Evolutionary conservation across 1,140 invertebrate species (phyloP), one percentile per base, ranked within the genome.

Genomic region (Zelostemma sp.): DNA sequence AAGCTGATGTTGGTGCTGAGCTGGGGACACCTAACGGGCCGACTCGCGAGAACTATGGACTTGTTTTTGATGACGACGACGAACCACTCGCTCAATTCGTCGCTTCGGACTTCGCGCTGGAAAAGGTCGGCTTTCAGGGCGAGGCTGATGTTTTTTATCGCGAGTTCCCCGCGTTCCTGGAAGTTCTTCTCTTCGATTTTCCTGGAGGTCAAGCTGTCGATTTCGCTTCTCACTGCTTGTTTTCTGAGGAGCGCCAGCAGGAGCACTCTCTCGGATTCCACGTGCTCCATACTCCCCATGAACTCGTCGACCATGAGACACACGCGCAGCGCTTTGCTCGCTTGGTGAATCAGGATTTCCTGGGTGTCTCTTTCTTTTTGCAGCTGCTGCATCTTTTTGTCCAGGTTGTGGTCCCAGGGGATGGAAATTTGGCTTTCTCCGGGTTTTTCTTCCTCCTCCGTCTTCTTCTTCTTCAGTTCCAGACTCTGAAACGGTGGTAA

Each of bases 271-370:
- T 73, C 70, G 0, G 65, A 73, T 21, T 68, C 70, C 0, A 73
- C 61, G 9, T 68, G 70, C 46, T 73, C 65, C 15, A 59, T 49
- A 16, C 70, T 68, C 25, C 61, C 61, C 15, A 66, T 49, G 12
- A 73, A 73, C 53, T 63, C 62, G 21, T 68, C 68, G 8, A 62
- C 55, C 1, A 47, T 56, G 12, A 66, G 68, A 45, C 70, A 73
- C 45, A 66, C 33, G n/a, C 61, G 68, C 9, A 73, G 14, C 8
- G 70, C 70, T 9, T 73, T 73, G 49, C 47, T 68, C 6, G 70
- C 70, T 50, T 73, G 65, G n/a, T 66, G 53, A 3, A 68, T 65
- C 49, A 68, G 55, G 6, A 40, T 1, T 1, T 68, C 51, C 17
- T 73, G 70, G 3, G 58, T 66, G 5, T 45, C 58, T 1, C 62